These are phyloP conservation scores for Amblyteles armatorius DNA, from an alignment of 2,888 invertebrate genomes.

Conservation along the genomic window DNA sequence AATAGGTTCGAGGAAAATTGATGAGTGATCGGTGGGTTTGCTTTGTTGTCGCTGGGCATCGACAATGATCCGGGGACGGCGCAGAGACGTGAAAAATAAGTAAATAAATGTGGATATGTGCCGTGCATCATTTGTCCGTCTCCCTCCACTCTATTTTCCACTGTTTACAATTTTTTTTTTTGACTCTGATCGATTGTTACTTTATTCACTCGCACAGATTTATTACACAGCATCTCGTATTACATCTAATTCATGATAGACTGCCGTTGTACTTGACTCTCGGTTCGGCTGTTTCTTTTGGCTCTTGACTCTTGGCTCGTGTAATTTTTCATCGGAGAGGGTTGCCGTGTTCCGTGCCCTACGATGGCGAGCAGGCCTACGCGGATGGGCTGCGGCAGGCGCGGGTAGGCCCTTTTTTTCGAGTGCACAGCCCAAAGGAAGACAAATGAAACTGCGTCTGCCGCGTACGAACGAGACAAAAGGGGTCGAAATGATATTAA, in stretches of 20 bases:
- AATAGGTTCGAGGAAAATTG: constrained; percentile 53
- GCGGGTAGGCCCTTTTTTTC: constrained; percentile 35
- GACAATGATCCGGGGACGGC: constrained; percentile 52
- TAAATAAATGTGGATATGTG: constrained; percentile 62
- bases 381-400: constrained; percentile 43
- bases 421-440: constrained; percentile 53
- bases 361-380: constrained; percentile 39
- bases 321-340: constrained; percentile 65
- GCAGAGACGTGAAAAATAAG: constrained; percentile 61
- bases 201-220: constrained; percentile 63
- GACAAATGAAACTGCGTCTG: constrained; percentile 64
- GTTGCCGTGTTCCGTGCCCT: constrained; percentile 32
- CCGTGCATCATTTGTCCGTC: constrained; percentile 41
- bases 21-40: constrained; percentile 64
- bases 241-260: constrained; percentile 53
- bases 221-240: constrained; percentile 52
- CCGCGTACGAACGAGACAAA: constrained; percentile 60
- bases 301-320: constrained; percentile 56
- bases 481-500: constrained; percentile 63
- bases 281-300: constrained; percentile 3
- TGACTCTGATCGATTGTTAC: constrained; percentile 68
- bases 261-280: constrained; percentile 11
- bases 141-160: constrained; percentile 29
- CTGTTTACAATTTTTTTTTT: constrained; percentile 41
- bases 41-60: constrained; percentile 57